A percentile compares a stretch with the other conserved stretches of the same genome.
These are phyloP conservation scores for Apis florea DNA, from an alignment of 1,140 invertebrate genomes.

Conservation along the genomic window DNA sequence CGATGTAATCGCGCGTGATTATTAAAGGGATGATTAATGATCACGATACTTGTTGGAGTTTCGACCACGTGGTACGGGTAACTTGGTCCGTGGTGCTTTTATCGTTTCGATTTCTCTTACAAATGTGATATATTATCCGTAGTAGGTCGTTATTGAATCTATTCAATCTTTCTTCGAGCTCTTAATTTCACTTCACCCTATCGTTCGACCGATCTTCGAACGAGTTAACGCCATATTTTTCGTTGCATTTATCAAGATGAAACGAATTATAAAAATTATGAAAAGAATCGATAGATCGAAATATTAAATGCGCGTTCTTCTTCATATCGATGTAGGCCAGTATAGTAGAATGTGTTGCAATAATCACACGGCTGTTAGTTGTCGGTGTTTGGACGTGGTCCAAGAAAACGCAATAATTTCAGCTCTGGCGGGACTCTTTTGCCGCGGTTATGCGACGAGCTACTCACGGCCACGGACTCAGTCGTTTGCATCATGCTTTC, in stretches of 20 bases:
- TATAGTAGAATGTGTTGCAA: conserved; percentile 66
- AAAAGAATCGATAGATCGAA: not conserved
- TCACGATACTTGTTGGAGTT: conserved; percentile 44
- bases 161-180: not conserved
- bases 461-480: conserved; percentile 61
- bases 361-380: conserved; percentile 62
- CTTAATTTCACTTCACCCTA: not conserved
- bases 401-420: conserved; percentile 74
- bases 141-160: conserved; percentile 2
- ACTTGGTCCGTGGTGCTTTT: not conserved
- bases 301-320: conserved; percentile 29
- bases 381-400: conserved; percentile 63
- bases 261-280: not conserved
- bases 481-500: conserved; percentile 26
- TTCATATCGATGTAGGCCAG: conserved; percentile 66
- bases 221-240: too few species aligned
- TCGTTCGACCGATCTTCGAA: not conserved
- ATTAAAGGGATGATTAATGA: conserved; percentile 8
- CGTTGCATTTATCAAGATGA: not conserved
- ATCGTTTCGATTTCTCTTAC: not conserved
- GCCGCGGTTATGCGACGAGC: conserved; percentile 56
- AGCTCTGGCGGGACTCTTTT: conserved; percentile 63
- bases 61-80: conserved; percentile 28
- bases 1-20: conserved; percentile 11
- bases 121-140: too few species aligned